Conservation (phyloP, 2,888 invertebrate genomes). For the Pseudococcus longispinus region DNA sequence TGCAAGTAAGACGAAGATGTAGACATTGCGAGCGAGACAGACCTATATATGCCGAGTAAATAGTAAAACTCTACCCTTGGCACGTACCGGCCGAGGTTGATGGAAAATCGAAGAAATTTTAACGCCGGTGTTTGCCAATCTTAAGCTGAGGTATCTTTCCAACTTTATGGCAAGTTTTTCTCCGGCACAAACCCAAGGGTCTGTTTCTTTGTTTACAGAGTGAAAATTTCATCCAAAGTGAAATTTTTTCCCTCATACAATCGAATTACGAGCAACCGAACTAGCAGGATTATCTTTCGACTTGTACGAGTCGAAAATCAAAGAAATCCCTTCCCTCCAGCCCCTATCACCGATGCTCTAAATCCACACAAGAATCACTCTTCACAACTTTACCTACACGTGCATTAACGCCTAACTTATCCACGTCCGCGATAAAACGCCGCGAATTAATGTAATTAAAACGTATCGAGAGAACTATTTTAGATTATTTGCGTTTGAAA, state of each 20-base stretch:
- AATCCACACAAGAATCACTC: not conserved
- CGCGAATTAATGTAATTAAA: not conserved
- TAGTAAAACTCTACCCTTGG: slow-evolving; percentile 16
- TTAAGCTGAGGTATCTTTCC: no score
- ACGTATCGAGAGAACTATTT: slow-evolving; percentile 8
- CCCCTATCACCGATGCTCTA: no score
- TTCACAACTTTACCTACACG: not conserved
- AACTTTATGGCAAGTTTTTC: no score
- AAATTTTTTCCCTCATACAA: not conserved
- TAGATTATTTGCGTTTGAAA: slow-evolving; percentile 8
- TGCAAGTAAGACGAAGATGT: no score
- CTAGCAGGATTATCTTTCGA: not conserved
- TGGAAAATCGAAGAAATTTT: slow-evolving; percentile 5
- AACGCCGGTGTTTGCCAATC: not conserved
- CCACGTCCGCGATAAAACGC: not conserved
- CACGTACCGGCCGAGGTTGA: not conserved
- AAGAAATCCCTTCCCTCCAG: not conserved
- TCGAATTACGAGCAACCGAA: not conserved
- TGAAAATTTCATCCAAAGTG: not conserved
- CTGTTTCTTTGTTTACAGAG: no score
- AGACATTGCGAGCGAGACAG: not conserved
- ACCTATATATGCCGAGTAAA: not conserved
- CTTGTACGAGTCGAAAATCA: not conserved
- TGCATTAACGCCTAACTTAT: not conserved
- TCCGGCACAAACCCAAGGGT: no score